Conservation (phyloP, 2,797 vertebrate species). For the Melanogrammus aeglefinus region DNA sequence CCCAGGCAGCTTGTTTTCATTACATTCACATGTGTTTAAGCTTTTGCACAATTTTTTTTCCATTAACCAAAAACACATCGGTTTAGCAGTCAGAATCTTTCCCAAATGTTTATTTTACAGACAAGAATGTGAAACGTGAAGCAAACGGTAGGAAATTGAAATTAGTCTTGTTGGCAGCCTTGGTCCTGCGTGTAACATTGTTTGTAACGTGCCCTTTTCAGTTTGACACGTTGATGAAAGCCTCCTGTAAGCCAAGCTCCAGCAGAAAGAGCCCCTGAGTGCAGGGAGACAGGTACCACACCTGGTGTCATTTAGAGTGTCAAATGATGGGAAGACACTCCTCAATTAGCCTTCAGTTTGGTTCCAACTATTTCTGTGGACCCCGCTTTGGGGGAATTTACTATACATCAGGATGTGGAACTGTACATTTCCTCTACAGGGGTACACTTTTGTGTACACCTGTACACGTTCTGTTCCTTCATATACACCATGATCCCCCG, state of each 20-base stretch:
- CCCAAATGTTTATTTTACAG: constrained; percentile 3
- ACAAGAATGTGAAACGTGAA: not conserved
- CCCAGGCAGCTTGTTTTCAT: constrained; percentile 6
- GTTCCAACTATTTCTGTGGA: not conserved
- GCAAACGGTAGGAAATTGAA: not conserved
- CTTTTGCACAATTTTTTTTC: not conserved
- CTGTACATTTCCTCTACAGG: not conserved
- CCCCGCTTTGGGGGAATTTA: not conserved
- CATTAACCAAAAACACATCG: constrained; percentile 23
- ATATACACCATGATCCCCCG: not conserved
- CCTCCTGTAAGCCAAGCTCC: not conserved
- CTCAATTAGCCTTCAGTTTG: not conserved
- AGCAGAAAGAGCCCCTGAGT: not conserved
- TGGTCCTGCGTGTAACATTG: not conserved
- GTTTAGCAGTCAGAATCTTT: not conserved
- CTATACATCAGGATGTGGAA: not conserved
- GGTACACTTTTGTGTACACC: not conserved
- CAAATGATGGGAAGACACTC: not conserved
- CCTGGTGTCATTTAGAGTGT: not conserved
- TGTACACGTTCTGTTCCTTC: not conserved
- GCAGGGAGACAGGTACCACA: not conserved
- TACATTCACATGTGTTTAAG: not conserved
- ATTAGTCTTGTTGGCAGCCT: not conserved
- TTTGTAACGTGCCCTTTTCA: not conserved
- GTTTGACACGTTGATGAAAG: not conserved